Percentiles rank a stretch among this genome's conserved stretches.
Evolutionary conservation across 2,113 vertebrate species (phyloP).

Genomic region (Ardeotis arabs): DNA sequence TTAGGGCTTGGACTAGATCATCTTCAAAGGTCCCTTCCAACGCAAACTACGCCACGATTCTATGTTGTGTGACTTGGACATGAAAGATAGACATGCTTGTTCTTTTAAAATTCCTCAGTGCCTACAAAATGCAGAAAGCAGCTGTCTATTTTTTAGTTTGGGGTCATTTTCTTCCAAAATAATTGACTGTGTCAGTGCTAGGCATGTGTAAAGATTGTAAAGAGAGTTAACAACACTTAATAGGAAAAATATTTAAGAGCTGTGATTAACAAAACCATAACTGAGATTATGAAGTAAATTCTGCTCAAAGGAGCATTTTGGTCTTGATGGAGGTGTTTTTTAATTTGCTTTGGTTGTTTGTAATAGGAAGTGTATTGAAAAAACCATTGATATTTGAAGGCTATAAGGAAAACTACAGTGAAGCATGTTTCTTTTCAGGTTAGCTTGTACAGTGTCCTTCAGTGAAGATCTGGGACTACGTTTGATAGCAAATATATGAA

Average conservation of each 20-base stretch:
- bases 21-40: neutral
- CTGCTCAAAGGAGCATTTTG: neutral
- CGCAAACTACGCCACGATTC: neutral
- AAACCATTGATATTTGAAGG: neutral
- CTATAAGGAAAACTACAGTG: neutral
- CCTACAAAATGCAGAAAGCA: neutral
- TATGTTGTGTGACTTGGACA: neutral
- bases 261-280: neutral
- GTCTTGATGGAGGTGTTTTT: neutral
- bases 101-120: neutral
- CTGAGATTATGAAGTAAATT: neutral
- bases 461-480: neutral
- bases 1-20: neutral
- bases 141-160: neutral
- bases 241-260: neutral
- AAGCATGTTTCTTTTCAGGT: neutral
- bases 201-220: neutral
- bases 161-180: neutral
- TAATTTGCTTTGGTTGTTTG: neutral
- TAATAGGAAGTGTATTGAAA: neutral
- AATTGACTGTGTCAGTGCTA: neutral
- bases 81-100: fast-evolving
- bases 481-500: neutral
- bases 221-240: neutral
- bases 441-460: neutral